Evolutionary conservation across 2,888 invertebrate genomes (phyloP), one percentile per base, ranked within the genome.

Genomic region (Drosophila kambysellisi): DNA sequence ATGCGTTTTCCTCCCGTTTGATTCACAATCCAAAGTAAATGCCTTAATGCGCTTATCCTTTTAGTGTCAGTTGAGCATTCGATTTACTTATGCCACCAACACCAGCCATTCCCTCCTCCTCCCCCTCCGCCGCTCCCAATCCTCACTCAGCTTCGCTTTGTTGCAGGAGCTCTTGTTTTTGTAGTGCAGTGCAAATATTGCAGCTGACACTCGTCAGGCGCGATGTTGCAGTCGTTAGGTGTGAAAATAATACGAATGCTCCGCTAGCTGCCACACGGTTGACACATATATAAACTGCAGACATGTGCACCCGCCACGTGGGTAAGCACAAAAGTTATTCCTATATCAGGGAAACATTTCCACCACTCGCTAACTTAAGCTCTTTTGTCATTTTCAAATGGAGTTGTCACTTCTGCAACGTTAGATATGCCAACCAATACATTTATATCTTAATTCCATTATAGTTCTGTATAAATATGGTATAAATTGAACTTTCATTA

Each of bases 11-110:
- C 46, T 53, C 37, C 17, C 50, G 3, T 48, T 64, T 50, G 83
- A 67, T 78, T 85, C 83, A 70, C 80, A 76, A 75, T 72, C 82
- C 89, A 81, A 79, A 81, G 87, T 88, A 86, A 86, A 86, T 90
- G 81, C 81, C 61, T 60, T 86, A 90, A 86, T 86, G 89, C 87
- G 89, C 90, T 86, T 86, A 86, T 86, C 85, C 85, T 86, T 90
- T 86, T 90, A 86, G 79, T 74, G 69, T 73, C 81, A 74, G 81
- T 85, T 73, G 74, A 80, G 74, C 77, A 80, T 82, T 81, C 53
- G 68, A 67, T 60, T 88, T 69, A 75, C 57, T 64, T 63, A 33
- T 58, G 63, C 30, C 50, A 35, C 37, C 52, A 58, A 53, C 54
- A 33, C 37, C 20, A 53, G 39, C 30, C 25, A 9, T 41, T 9